These are phyloP conservation scores for Iphiclides podalirius DNA, from an alignment of 2,888 invertebrate genomes.

Conservation along the genomic window DNA sequence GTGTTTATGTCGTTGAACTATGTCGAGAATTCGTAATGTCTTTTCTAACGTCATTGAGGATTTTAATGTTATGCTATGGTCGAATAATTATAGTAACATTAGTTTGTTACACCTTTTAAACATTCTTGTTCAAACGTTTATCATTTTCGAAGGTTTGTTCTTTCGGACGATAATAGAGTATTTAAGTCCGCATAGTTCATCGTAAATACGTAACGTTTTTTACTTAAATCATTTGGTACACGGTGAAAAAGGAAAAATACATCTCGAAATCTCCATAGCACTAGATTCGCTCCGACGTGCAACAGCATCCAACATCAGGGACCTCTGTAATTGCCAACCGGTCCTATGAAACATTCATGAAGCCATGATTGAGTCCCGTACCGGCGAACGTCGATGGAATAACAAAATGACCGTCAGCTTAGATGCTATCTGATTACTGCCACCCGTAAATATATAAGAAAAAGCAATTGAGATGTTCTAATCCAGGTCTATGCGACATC, in stretches of 20 bases:
- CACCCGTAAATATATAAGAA: conserved; percentile 22
- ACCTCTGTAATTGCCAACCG: conserved; percentile 49
- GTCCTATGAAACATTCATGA: conserved; percentile 69
- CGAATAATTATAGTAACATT: too few species aligned
- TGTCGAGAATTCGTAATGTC: too few species aligned
- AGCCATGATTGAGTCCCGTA: conserved; percentile 49
- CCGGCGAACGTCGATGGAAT: conserved; percentile 17
- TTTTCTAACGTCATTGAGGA: too few species aligned
- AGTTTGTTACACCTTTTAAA: too few species aligned
- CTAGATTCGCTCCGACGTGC: conserved; percentile 4
- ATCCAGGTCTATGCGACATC: conserved; percentile 13
- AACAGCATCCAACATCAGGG: conserved; percentile 10
- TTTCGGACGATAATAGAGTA: too few species aligned
- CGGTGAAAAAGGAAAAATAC: not conserved
- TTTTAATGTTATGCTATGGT: too few species aligned
- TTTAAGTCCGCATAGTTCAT: too few species aligned
- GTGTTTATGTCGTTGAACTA: too few species aligned
- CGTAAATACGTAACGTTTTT: too few species aligned
- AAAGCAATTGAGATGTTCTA: conserved; percentile 23
- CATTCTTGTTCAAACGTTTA: too few species aligned
- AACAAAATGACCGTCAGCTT: conserved; percentile 23
- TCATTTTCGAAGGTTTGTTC: too few species aligned
- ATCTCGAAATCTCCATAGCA: not conserved
- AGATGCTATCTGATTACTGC: conserved; percentile 22
- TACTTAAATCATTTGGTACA: too few species aligned